Percentiles rank a stretch among this genome's conserved stretches.
Evolutionary conservation across 30 jellyfish, hydroid and myxozoan genomes (phyloP).

Genomic region (Chrysaora quinquecirrha): DNA sequence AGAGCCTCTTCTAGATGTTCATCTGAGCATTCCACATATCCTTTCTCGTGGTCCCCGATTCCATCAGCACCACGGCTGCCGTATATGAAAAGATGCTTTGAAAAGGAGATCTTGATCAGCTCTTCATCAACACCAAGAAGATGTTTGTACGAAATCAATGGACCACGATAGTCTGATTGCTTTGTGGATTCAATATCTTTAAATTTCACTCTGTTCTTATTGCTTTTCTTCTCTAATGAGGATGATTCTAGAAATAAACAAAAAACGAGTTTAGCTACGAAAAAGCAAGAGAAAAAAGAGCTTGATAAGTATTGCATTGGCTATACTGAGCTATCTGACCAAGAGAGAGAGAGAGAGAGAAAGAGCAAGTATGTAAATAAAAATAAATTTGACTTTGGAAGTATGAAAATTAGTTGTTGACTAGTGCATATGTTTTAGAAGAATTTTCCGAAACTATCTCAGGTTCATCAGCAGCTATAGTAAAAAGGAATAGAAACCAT

Average conservation of each 20-base stretch:
- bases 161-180: conserved; percentile 28
- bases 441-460: too few species aligned
- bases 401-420: too few species aligned
- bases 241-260: conserved; percentile 15
- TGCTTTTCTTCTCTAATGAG: conserved; percentile 10
- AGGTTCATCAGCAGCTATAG: too few species aligned
- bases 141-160: conserved; percentile 24
- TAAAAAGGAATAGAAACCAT: too few species aligned
- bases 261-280: too few species aligned
- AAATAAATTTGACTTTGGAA: too few species aligned
- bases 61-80: conserved; percentile 45
- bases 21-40: conserved; percentile 56
- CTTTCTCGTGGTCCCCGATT: conserved; percentile 62
- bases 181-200: conserved; percentile 36
- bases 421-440: too few species aligned
- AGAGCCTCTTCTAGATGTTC: conserved; percentile 54
- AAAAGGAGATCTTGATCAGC: conserved; percentile 8
- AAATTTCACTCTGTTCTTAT: conserved; percentile 48
- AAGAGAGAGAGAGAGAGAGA: too few species aligned
- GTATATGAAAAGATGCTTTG: conserved; percentile 43
- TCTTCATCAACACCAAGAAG: conserved; percentile 27
- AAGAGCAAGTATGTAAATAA: too few species aligned
- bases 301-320: too few species aligned
- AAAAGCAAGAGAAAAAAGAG: too few species aligned
- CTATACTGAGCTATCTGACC: too few species aligned